Evolutionary conservation across 2,797 vertebrate genomes (phyloP), one percentile per base, ranked within the genome.

Genomic region (Tenualosa ilisha): DNA sequence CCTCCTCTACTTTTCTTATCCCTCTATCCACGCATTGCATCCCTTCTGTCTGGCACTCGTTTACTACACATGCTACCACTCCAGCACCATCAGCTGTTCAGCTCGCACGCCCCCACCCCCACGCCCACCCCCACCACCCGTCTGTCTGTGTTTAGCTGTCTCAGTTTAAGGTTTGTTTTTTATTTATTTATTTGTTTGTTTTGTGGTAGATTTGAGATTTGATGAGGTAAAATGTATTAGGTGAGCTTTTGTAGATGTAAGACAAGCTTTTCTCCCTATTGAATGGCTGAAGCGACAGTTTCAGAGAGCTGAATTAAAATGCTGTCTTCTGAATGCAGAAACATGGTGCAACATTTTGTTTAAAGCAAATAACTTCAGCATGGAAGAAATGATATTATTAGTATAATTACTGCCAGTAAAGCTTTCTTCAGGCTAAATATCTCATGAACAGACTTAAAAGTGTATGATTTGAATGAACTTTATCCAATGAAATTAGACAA

Each of bases 41-140:
- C 85, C 86, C 81, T 86, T 75, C 83, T 89, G 88, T 85, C 85
- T 83, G 88, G 84, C 82, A 81, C 86, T 84, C 86, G 81, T 83
- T 82, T 59, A 81, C 75, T 59, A 81, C 75, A 82, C 81, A 59
- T 63, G 72, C 75, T 51, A 65, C 83, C 31, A 75, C 68, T 31
- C 24, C 8, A 13, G n/a, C 63, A 61, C 2, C 12, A 12, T 37
- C 68, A 75, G 68, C 46, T 46, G 31, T 4, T 75, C n/a, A 3
- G 61, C 43, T 68, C 31, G n/a, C 59, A 68, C 26, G 9, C 3
- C 26, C 26, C 68, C 56, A n/a, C 24, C 49, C 6, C 43, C 2
- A 46, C 43, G n/a, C 43, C 50, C 5, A 51, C 50, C 50, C 50
- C 26, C 65, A 24, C 65, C 31, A 31, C 31, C 7, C 24, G 75